phyloP scores from a whole-genome alignment of 1,140 invertebrate species.

The Lepidurus couesii region DNA sequence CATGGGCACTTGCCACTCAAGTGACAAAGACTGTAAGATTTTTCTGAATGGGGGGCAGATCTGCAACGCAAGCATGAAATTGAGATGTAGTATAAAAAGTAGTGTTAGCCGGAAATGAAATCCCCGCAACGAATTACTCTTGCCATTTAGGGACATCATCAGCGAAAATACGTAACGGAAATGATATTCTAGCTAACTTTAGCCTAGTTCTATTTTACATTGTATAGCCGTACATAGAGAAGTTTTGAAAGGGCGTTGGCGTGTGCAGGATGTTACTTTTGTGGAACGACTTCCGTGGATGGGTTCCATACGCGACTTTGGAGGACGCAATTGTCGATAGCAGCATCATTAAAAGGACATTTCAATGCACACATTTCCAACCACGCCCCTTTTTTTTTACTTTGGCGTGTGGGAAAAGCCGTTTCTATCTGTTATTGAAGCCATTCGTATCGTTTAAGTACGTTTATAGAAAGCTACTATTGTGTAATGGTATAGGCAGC shows the following conservation, averaged over 20 bases:
- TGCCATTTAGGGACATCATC: not conserved
- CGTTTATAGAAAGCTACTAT: no score
- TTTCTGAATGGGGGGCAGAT: not conserved
- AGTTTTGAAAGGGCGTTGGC: constrained; percentile 10
- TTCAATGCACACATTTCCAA: not conserved
- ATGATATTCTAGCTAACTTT: constrained; percentile 6
- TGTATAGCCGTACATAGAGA: not conserved
- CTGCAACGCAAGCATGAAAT: not conserved
- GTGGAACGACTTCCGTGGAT: not conserved
- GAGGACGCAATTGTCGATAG: not conserved
- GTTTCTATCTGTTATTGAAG: no score
- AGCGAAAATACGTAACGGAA: constrained; percentile 2
- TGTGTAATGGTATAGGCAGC: no score
- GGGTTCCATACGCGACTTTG: not conserved
- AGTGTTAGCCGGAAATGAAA: not conserved
- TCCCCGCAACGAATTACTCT: not conserved
- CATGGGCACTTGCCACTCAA: no score
- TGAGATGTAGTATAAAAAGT: not conserved
- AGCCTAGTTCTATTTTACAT: not conserved
- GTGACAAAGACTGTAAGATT: no score
- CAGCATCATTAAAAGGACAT: not conserved
- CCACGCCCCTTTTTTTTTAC: no score
- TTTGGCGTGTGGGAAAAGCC: no score
- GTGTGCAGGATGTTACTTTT: constrained; percentile 22
- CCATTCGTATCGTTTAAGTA: no score